Base-by-base conservation (phyloP, 1,140 invertebrate genomes). In the Argopecten irradians region DNA sequence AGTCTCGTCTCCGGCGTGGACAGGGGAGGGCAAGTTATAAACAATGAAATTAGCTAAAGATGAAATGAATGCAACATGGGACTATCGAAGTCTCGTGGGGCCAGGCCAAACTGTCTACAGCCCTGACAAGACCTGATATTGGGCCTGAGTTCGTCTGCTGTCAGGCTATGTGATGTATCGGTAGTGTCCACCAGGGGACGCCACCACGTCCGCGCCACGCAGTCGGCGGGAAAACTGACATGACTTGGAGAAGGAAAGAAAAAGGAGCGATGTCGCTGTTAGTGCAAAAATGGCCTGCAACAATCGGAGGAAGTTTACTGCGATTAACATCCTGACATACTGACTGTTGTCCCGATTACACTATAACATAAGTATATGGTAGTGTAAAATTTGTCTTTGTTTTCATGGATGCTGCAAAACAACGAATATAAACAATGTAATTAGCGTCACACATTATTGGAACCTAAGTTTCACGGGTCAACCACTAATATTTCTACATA, bases 21-120 rank as follows among this genome's bases (percentile, higher is more conserved):
- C 55, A 71, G 55, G 55, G 55, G 55, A 71, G 55, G 55, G 11
- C 55, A n/a, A 71, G 55, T 71, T 71, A 71, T 71, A 71, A 71
- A 71, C 55, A 71, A 71, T 71, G 55, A 71, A 71, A 71, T 71
- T 71, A 71, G 55, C 55, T 71, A 71, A 71, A 71, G 55, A 71
- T 71, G 55, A 71, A 71, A 71, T 71, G 55, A 71, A 71, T 71
- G 55, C 55, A 71, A 71, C 55, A 71, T n/a, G 55, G 55, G 55
- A 71, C 55, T 71, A 71, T 71, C 55, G 55, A 3, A n/a, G n/a
- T 71, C 55, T n/a, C 55, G 2, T 28, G 55, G 55, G 55, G n/a
- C 13, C 55, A n/a, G 55, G 55, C 22, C 55, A 71, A 71, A 71
- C 55, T 71, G 55, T 71, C 55, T 71, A 71, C 55, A 71, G 55